phyloP scores from a whole-genome alignment of 2,888 invertebrate species.

The Eueremaeus valkanovi region DNA sequence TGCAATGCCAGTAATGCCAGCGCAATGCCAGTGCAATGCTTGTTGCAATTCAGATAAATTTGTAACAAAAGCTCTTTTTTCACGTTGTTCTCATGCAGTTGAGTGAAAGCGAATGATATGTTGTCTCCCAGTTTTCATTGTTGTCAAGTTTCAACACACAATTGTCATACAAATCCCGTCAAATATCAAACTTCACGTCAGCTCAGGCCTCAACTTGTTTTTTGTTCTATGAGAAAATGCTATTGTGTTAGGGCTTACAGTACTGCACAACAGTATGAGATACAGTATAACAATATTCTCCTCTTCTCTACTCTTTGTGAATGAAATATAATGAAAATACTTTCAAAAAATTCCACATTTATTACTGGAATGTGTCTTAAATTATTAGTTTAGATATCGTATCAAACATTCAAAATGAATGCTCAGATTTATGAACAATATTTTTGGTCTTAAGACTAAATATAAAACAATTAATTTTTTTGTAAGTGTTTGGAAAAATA shows the following conservation, averaged over 20 bases:
- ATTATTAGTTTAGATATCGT: neutral
- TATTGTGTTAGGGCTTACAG: neutral
- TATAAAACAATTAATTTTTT: too few relatives aligned
- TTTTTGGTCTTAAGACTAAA: too few relatives aligned
- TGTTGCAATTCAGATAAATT: constrained; percentile 5
- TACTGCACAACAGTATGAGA: constrained; percentile 1
- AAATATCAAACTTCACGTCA: constrained; percentile 26
- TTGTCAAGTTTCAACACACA: constrained; percentile 16
- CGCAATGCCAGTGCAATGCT: too few relatives aligned
- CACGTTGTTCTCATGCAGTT: neutral
- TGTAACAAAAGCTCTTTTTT: constrained; percentile 9
- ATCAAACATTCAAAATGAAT: too few relatives aligned
- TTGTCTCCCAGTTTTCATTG: constrained; percentile 25
- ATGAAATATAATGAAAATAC: constrained; percentile 20
- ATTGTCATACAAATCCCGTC: constrained; percentile 29
- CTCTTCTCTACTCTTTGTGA: too few relatives aligned
- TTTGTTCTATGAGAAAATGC: neutral
- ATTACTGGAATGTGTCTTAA: constrained; percentile 16
- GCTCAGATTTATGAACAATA: too few relatives aligned
- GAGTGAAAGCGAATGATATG: constrained; percentile 16
- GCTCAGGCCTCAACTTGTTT: neutral
- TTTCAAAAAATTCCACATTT: constrained; percentile 22
- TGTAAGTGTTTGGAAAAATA: too few relatives aligned
- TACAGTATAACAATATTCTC: too few relatives aligned
- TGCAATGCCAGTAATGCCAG: too few relatives aligned